Conservation (phyloP, 1,140 invertebrate genomes). For the Pinna nobilis region DNA sequence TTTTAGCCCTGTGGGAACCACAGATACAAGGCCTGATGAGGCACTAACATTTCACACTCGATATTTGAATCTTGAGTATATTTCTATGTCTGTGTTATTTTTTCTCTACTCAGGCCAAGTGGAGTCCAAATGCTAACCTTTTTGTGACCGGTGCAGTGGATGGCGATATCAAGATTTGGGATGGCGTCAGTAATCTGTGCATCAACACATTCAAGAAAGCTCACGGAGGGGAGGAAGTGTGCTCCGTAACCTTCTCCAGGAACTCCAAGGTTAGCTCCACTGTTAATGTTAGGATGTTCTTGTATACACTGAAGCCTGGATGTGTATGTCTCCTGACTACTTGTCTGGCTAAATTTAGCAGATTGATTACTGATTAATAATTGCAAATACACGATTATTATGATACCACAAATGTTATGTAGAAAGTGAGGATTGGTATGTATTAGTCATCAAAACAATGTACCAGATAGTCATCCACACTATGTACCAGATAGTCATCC, state of each 20-base stretch:
- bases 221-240: constrained; percentile 95
- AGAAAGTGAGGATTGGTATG: too few species aligned
- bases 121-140: constrained; percentile 87
- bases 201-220: constrained; percentile 95
- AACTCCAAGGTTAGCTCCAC: constrained; percentile 90
- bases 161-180: constrained; percentile 95
- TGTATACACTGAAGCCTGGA: not conserved
- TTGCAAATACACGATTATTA: too few species aligned
- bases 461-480: too few species aligned
- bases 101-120: constrained; percentile 79
- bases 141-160: constrained; percentile 95
- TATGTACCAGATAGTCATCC: too few species aligned
- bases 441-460: too few species aligned
- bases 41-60: not conserved
- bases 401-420: too few species aligned
- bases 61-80: not conserved
- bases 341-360: too few species aligned
- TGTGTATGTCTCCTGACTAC: too few species aligned
- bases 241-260: constrained; percentile 93
- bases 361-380: too few species aligned
- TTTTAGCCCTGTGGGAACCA: not conserved
- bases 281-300: not conserved
- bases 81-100: not conserved
- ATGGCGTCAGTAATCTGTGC: constrained; percentile 94
- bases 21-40: not conserved